These are phyloP conservation scores for Calameuta pallipes DNA, from an alignment of 2,888 invertebrate genomes.

Conservation along the genomic window DNA sequence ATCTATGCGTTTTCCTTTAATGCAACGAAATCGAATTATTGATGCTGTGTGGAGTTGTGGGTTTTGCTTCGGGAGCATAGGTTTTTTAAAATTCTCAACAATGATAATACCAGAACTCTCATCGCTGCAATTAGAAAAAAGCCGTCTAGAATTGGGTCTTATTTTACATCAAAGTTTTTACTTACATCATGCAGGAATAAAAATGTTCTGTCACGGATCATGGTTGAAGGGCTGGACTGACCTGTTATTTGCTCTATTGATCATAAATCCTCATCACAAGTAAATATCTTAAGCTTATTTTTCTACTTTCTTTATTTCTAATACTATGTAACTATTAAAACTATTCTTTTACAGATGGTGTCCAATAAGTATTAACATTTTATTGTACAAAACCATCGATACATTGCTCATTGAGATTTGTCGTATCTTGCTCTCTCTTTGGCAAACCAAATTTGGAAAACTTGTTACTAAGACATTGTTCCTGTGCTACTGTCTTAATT, in stretches of 20 bases:
- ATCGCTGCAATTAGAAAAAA: slow-evolving; percentile 25
- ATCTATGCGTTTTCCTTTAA: slow-evolving; percentile 42
- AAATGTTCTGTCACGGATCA: slow-evolving; percentile 37
- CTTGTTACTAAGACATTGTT: slow-evolving; percentile 43
- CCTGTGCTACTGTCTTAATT: slow-evolving; percentile 41
- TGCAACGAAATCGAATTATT: slow-evolving; percentile 42
- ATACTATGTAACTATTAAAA: neutral
- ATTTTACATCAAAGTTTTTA: slow-evolving; percentile 48
- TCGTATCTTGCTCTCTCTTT: slow-evolving; percentile 38
- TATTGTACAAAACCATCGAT: slow-evolving; percentile 45
- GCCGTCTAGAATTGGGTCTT: slow-evolving; percentile 37
- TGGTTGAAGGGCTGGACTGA: slow-evolving; percentile 47
- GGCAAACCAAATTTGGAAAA: slow-evolving; percentile 33
- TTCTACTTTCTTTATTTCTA: too few relatives aligned
- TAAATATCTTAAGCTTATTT: slow-evolving; percentile 21
- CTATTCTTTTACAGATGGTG: slow-evolving; percentile 31
- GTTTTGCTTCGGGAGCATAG: slow-evolving; percentile 44
- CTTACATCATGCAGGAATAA: slow-evolving; percentile 41
- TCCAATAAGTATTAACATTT: slow-evolving; percentile 23
- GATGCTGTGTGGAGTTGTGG: slow-evolving; percentile 45
- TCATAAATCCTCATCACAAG: slow-evolving; percentile 44
- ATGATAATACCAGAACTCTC: slow-evolving; percentile 24
- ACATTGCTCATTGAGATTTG: slow-evolving; percentile 35
- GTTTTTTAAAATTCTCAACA: slow-evolving; percentile 35
- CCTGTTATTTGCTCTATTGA: slow-evolving; percentile 44